Conservation (phyloP, 2,113 vertebrate species). For the Uropsilus gracilis region DNA sequence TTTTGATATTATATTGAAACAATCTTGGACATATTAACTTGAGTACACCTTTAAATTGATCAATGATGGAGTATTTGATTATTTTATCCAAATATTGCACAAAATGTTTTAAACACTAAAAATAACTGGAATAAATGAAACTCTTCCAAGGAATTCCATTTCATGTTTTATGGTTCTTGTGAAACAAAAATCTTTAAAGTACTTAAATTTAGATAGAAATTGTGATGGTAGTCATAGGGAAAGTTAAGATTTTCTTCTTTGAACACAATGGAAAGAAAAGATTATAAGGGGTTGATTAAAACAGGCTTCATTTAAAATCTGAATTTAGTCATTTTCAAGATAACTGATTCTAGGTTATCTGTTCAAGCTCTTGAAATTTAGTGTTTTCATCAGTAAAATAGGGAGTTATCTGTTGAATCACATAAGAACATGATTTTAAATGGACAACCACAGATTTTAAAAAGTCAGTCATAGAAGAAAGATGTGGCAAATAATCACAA, state of each 20-base stretch:
- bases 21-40: background rate
- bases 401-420: background rate
- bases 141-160: background rate
- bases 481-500: background rate
- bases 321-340: background rate
- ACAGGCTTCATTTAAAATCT: background rate
- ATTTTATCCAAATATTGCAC: background rate
- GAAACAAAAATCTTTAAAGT: background rate
- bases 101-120: background rate
- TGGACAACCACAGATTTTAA: background rate
- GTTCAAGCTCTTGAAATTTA: conserved; percentile 26
- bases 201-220: background rate
- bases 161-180: background rate
- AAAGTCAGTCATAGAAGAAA: background rate
- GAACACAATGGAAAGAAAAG: background rate
- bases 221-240: background rate
- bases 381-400: conserved; percentile 6
- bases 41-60: background rate
- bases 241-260: background rate
- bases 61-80: background rate
- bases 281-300: background rate
- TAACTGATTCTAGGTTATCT: background rate
- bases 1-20: background rate
- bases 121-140: background rate
- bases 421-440: background rate